Evolutionary conservation across 1,140 invertebrate species (phyloP), one percentile per base, ranked within the genome.

Genomic region (Armadillidium nasatum): DNA sequence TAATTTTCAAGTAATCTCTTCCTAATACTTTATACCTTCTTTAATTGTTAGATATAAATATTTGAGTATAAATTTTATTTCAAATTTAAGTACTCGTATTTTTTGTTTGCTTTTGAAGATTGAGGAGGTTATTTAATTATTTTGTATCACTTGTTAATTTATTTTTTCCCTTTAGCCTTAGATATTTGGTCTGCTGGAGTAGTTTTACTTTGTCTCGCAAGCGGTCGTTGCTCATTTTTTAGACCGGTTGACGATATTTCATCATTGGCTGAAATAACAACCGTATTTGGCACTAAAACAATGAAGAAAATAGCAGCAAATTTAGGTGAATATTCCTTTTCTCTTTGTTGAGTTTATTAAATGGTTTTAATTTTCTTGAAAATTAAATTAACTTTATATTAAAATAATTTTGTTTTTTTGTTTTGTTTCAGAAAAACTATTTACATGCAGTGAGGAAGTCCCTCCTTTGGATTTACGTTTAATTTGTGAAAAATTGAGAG

Each of bases 111-210:
- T 23, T 0, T 69, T 22, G 43, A n/a, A 71, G 69, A 87, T 72
- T 44, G 10, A 43, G 60, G 6, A 33, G 33, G 1, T 33, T 33
- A 33, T 33, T 33, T 33, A 3, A 33, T 6, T 3, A 33, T 33
- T 33, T 3, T 3, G 6, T 33, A 33, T 6, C 33, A 33, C 1
- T 33, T 33, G 33, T 33, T n/a, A n/a, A n/a, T n/a, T n/a, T n/a
- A n/a, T 33, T 33, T 33, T 33, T 33, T 33, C 33, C 44, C 10
- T 22, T 19, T 44, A 80, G 92, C 91, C 79, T 91, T 97, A 77
- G 94, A 97, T 86, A 88, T 95, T 74, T 96, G 94, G 94, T 92
- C 94, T 46, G 89, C 89, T 60, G 94, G 94, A 50, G 90, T 96
- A 6, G 94, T 96, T 76, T 89, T 96, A 82, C 84, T 94, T 3